phyloP scores from a whole-genome alignment of 2,797 vertebrate genomes.

The Lepilemur ruficaudatus region DNA sequence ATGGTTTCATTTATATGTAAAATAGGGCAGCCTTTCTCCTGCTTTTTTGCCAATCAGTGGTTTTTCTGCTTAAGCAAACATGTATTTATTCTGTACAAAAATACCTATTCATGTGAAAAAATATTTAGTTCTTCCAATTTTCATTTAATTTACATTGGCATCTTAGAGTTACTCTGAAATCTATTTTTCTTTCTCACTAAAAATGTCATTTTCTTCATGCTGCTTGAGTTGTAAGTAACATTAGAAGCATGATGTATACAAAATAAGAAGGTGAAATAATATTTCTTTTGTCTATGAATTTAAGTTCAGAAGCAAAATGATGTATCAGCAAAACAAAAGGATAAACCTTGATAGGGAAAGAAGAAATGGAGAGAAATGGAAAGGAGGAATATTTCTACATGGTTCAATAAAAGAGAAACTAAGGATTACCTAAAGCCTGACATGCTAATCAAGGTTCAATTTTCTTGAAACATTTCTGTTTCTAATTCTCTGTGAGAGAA shows the following conservation, averaged over 20 bases:
- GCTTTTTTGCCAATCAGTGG: slow-evolving; percentile 76
- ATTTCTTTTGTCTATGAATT: slow-evolving; percentile 62
- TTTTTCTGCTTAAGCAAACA: slow-evolving; percentile 78
- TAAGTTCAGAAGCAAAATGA: slow-evolving; percentile 54
- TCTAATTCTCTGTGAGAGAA: neutral
- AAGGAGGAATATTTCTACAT: neutral
- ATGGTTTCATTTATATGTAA: slow-evolving; percentile 82
- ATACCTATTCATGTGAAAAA: slow-evolving; percentile 80
- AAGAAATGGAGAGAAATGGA: neutral
- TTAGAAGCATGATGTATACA: slow-evolving; percentile 57
- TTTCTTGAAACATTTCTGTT: slow-evolving; percentile 37
- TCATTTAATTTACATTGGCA: slow-evolving; percentile 81
- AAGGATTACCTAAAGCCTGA: slow-evolving; percentile 2
- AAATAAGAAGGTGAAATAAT: slow-evolving; percentile 60
- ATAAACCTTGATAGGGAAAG: neutral
- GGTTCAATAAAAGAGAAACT: slow-evolving; percentile 21
- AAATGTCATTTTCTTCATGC: slow-evolving; percentile 76
- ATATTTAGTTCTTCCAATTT: slow-evolving; percentile 81
- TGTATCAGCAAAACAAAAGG: neutral
- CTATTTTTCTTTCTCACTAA: slow-evolving; percentile 66
- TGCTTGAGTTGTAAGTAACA: slow-evolving; percentile 74
- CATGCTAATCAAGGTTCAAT: slow-evolving; percentile 53
- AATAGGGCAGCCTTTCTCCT: slow-evolving; percentile 72
- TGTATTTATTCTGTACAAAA: slow-evolving; percentile 81
- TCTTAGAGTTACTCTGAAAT: slow-evolving; percentile 75